phyloP scores from a whole-genome alignment of 2,888 invertebrate species.

The Nemotelus pantherinus region DNA sequence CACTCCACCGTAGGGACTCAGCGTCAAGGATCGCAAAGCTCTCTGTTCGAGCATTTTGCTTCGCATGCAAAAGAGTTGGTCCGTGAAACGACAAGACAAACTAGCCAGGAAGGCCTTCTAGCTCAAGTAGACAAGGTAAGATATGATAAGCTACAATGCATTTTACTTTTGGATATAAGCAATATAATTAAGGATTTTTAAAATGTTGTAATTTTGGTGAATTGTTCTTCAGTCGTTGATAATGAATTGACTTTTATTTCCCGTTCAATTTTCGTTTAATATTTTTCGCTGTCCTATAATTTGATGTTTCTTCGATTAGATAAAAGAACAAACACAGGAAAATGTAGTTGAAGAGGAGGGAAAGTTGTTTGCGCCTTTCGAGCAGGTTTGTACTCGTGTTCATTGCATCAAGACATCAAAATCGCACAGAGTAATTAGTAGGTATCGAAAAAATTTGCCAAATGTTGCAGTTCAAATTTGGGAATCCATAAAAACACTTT shows the following conservation, averaged over 20 bases:
- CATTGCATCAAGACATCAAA: neutral
- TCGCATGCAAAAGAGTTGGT: slow-evolving; percentile 90
- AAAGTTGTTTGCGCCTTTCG: slow-evolving; percentile 80
- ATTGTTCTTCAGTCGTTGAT: slow-evolving; percentile 5
- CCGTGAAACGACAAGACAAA: slow-evolving; percentile 86
- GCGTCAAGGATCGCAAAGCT: slow-evolving; percentile 84
- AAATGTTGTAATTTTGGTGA: slow-evolving; percentile 48
- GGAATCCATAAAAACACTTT: too few relatives aligned
- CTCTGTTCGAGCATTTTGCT: slow-evolving; percentile 87
- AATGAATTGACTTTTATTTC: slow-evolving; percentile 56
- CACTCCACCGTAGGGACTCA: slow-evolving; percentile 64
- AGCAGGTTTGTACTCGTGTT: slow-evolving; percentile 73
- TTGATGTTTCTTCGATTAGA: slow-evolving; percentile 57
- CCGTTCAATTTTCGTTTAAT: slow-evolving; percentile 46
- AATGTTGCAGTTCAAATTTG: too few relatives aligned
- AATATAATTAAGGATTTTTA: neutral
- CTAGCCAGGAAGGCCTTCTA: slow-evolving; percentile 87
- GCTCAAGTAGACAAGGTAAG: slow-evolving; percentile 90
- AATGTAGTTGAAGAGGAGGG: slow-evolving; percentile 75
- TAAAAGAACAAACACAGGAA: slow-evolving; percentile 70
- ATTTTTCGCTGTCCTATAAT: slow-evolving; percentile 23
- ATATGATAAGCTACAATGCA: slow-evolving; percentile 37
- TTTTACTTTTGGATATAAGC: neutral
- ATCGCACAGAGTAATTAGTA: too few relatives aligned
- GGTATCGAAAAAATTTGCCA: too few relatives aligned